Percentiles rank a stretch among this genome's conserved stretches.
Conservation (phyloP, 2,888 invertebrate species). For the Polyploca ridens region DNA sequence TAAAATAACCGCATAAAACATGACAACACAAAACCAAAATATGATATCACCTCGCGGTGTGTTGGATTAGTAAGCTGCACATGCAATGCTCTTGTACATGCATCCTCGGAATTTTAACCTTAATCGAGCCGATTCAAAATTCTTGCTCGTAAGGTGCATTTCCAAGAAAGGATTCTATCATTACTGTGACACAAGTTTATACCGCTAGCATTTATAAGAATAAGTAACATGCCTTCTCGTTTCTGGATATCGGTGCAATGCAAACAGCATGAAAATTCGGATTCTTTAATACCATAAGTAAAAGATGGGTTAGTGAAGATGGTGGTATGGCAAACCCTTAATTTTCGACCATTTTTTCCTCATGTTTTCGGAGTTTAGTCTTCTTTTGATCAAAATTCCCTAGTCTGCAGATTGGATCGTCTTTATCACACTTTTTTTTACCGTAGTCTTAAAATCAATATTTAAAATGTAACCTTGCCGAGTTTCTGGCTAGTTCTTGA, state of each 20-base stretch:
- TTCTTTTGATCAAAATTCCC: too few relatives aligned
- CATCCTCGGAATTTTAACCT: neutral
- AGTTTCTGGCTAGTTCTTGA: too few relatives aligned
- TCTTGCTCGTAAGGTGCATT: neutral
- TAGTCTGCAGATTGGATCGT: too few relatives aligned
- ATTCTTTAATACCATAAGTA: neutral
- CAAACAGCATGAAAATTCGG: neutral
- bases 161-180: neutral
- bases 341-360: too few relatives aligned
- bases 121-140: neutral
- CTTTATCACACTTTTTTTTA: too few relatives aligned
- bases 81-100: neutral
- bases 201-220: neutral
- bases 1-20: neutral
- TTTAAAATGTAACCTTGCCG: too few relatives aligned
- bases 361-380: too few relatives aligned
- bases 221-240: neutral
- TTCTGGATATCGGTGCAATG: neutral
- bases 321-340: too few relatives aligned
- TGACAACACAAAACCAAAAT: neutral
- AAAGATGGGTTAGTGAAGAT: neutral
- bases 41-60: neutral
- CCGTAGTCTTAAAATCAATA: too few relatives aligned
- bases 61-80: neutral
- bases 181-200: neutral